Evolutionary conservation across 2,888 invertebrate species (phyloP).

Genomic region (Phorcus lineatus): DNA sequence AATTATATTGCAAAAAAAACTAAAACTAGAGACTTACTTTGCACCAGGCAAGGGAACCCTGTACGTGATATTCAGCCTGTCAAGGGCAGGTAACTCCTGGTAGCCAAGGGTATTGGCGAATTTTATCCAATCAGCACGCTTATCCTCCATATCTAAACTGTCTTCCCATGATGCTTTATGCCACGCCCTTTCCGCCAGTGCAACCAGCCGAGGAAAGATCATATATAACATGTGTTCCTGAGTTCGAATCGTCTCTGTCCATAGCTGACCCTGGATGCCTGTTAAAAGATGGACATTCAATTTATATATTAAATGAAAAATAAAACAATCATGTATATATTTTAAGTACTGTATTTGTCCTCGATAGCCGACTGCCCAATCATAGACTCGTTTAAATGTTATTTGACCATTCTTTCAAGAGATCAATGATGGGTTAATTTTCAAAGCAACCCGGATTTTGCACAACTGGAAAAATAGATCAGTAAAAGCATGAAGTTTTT

Average conservation of each 20-base stretch:
- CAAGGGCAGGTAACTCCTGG: conserved; percentile 54
- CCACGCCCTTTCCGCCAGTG: conserved; percentile 71
- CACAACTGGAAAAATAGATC: no score
- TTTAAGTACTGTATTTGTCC: no score
- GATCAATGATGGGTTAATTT: no score
- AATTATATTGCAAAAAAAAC: no score
- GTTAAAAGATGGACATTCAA: neutral
- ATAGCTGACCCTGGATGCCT: conserved; percentile 71
- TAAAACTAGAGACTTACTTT: conserved; percentile 25
- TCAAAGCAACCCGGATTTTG: no score
- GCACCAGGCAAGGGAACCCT: conserved; percentile 63
- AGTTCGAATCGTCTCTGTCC: conserved; percentile 63
- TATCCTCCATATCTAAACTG: conserved; percentile 1
- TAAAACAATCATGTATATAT: no score
- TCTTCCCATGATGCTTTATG: conserved; percentile 67
- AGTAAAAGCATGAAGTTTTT: no score
- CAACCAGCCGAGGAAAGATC: conserved; percentile 62
- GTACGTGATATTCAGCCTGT: conserved; percentile 53
- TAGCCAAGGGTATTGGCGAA: conserved; percentile 59
- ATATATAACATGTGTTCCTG: conserved; percentile 54
- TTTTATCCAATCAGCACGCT: conserved; percentile 40
- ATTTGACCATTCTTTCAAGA: no score
- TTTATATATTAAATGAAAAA: no score
- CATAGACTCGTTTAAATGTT: no score
- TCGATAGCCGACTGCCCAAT: no score